A percentile compares a stretch with the other conserved stretches of the same genome.
phyloP scores from a whole-genome alignment of 2,113 vertebrate species.

The Progne subis region DNA sequence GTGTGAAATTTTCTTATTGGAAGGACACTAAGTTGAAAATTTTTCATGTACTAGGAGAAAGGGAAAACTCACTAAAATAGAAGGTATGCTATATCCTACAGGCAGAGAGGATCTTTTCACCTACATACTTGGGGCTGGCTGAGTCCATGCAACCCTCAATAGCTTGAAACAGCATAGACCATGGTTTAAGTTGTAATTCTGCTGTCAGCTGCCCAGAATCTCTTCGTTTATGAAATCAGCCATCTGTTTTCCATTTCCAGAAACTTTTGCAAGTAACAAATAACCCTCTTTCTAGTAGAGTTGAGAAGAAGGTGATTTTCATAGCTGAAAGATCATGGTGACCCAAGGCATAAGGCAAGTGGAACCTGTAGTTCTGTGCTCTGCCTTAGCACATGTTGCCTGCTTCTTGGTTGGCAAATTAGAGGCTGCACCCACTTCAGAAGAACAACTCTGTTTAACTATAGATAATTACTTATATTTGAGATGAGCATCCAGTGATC shows the following conservation, averaged over 20 bases:
- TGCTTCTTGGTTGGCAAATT: neutral
- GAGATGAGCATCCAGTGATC: neutral
- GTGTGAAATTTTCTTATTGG: neutral
- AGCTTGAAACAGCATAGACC: neutral
- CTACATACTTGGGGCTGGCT: fast-evolving
- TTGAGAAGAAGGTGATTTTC: neutral
- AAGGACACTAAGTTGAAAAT: neutral
- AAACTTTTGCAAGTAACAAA: neutral
- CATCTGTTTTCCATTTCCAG: neutral
- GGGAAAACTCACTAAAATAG: neutral
- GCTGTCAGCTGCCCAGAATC: neutral
- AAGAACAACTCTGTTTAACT: neutral
- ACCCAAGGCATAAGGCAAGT: neutral
- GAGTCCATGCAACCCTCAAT: neutral
- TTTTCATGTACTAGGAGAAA: neutral
- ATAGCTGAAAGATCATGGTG: neutral
- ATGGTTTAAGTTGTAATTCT: neutral
- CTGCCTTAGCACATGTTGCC: neutral
- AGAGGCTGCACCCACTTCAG: neutral
- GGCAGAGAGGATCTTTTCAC: neutral
- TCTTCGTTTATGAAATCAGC: neutral
- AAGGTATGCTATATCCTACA: neutral
- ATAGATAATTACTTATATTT: neutral
- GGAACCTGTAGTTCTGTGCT: neutral
- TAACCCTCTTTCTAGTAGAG: neutral